These are phyloP conservation scores for Leptopterna dolabrata DNA, from an alignment of 2,888 invertebrate genomes.

Conservation along the genomic window DNA sequence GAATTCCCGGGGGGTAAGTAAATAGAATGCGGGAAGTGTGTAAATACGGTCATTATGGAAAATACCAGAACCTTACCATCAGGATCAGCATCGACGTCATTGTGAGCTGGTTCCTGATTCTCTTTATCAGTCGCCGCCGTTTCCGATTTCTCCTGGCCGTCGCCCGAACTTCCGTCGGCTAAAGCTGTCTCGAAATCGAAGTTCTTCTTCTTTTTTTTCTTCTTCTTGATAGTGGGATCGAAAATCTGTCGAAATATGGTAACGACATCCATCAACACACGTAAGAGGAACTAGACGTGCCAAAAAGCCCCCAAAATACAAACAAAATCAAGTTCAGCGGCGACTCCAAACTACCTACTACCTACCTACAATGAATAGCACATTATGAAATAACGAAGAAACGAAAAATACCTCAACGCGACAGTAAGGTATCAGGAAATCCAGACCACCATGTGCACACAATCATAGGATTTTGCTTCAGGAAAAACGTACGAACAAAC, in stretches of 20 bases:
- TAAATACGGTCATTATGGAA: too few species aligned
- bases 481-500: neutral
- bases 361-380: too few species aligned
- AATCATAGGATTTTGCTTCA: neutral
- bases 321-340: neutral
- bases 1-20: too few species aligned
- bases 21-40: too few species aligned
- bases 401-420: neutral
- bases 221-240: conserved; percentile 88
- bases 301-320: neutral
- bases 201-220: conserved; percentile 96
- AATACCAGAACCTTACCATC: conserved; percentile 8
- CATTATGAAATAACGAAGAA: neutral
- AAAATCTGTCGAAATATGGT: conserved; percentile 73
- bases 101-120: conserved; percentile 70
- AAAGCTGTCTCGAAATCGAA: conserved; percentile 90
- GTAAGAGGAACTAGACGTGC: neutral
- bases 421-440: neutral
- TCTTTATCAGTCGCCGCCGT: conserved; percentile 70
- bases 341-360: too few species aligned
- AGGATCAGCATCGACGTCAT: conserved; percentile 74
- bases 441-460: conserved; percentile 40
- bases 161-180: conserved; percentile 72
- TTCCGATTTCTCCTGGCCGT: conserved; percentile 72
- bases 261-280: neutral